Evolutionary conservation across 2,888 invertebrate species (phyloP), one percentile per base, ranked within the genome.

Genomic region (Erynnis tages): DNA sequence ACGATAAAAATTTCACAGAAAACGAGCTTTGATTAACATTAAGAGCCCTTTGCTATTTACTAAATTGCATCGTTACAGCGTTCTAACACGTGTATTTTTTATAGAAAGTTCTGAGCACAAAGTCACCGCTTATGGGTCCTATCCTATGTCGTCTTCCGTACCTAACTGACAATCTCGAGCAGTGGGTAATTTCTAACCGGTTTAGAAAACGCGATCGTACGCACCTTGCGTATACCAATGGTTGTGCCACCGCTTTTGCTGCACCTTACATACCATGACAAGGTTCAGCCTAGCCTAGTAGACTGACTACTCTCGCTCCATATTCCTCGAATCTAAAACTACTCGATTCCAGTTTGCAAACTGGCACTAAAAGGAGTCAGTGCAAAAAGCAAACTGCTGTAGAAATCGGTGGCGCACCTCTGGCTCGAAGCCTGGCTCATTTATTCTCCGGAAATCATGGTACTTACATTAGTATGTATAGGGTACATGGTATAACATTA

Each of bases 151-250:
- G 86, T 87, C 85, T 86, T 85, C 85, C 83, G 81, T 79, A 75
- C 4, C 21, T 21, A 23, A 81, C 76, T 79, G 75, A 76, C 79
- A 77, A 88, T 84, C 83, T 86, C 87, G 85, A 87, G 86, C 86
- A 88, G 73, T 87, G 72, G 85, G 84, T 82, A 87, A 84, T 89
- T 88, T 89, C 88, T 89, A 89, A 88, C 88, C 83, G 87, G 89
- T 89, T 86, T 88, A 88, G 89, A 88, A 88, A 88, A 87, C 79
- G 75, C 79, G 76, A 79, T 54, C 66, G 66, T 61, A 54, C 64
- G 70, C 73, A 65, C 62, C 64, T 55, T 55, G 69, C 50, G 53
- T 50, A 38, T 43, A 50, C 43, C 53, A 47, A 54, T 55, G 47
- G 46, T 32, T 23, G 35, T 50, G 27, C 49, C 23, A 40, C 49